phyloP scores from a whole-genome alignment of 1,140 invertebrate genomes.

The Heliconius himera region DNA sequence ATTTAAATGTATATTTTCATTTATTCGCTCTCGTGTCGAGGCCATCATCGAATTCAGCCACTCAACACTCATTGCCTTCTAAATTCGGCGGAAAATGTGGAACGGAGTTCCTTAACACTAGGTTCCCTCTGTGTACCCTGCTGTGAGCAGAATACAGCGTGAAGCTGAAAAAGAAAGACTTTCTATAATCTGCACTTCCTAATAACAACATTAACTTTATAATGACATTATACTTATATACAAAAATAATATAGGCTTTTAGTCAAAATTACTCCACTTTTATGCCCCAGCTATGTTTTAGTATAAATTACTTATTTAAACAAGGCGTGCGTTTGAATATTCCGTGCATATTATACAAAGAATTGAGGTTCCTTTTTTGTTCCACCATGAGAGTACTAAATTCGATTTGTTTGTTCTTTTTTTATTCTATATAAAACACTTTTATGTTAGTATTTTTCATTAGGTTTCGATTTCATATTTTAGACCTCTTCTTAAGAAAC shows the following conservation, averaged over 20 bases:
- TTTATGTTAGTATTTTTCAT: background rate
- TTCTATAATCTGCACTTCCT: background rate
- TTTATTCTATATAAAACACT: too few species aligned
- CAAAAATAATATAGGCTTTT: background rate
- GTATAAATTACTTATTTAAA: slow-evolving; percentile 12
- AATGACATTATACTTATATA: background rate
- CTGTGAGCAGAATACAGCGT: too few species aligned
- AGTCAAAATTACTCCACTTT: background rate
- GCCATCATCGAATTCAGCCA: too few species aligned
- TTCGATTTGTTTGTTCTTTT: background rate
- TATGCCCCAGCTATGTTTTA: background rate
- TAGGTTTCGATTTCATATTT: background rate
- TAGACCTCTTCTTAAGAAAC: too few species aligned
- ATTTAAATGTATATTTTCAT: too few species aligned
- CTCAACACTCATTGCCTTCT: too few species aligned
- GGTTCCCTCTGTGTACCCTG: too few species aligned
- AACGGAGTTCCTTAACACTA: too few species aligned
- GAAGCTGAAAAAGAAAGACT: background rate
- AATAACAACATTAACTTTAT: background rate
- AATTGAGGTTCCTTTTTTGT: background rate
- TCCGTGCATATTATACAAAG: background rate
- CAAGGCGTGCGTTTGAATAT: slow-evolving; percentile 10
- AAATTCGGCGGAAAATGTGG: too few species aligned
- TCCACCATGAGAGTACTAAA: background rate
- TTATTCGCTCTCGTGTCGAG: too few species aligned